phyloP scores from a whole-genome alignment of 2,113 vertebrate species.

The Tauraco erythrolophus region DNA sequence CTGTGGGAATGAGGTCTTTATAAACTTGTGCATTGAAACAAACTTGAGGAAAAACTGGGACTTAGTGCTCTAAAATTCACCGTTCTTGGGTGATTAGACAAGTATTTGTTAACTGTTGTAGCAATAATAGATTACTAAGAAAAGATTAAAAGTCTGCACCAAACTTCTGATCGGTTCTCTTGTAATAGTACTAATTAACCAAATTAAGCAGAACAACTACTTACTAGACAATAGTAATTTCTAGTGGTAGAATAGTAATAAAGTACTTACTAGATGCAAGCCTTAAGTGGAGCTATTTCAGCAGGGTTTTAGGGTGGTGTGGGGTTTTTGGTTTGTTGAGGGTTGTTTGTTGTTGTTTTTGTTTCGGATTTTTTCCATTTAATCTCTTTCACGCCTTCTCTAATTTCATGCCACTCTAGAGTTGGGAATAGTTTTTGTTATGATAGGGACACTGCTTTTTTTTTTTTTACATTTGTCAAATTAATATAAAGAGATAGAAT shows the following conservation, averaged over 20 bases:
- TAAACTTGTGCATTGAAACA: background rate
- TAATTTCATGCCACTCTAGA: background rate
- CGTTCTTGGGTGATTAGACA: background rate
- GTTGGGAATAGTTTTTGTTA: background rate
- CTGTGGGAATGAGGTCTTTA: background rate
- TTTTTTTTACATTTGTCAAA: background rate
- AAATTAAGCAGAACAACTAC: background rate
- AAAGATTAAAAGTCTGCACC: background rate
- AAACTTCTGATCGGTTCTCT: background rate
- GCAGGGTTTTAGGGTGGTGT: background rate
- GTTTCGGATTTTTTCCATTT: background rate
- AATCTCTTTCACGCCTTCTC: background rate
- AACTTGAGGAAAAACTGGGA: background rate
- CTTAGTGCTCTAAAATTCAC: background rate
- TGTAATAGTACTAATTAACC: background rate
- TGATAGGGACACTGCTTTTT: background rate
- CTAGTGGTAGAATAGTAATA: background rate
- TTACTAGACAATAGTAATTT: background rate
- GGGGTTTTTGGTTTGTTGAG: background rate
- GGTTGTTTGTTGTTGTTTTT: background rate
- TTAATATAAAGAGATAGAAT: background rate
- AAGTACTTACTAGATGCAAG: background rate
- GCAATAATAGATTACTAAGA: background rate
- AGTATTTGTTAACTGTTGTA: background rate
- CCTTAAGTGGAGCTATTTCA: background rate